Evolutionary conservation across 2,888 invertebrate species (phyloP).

Genomic region (Pherbina coryleti): DNA sequence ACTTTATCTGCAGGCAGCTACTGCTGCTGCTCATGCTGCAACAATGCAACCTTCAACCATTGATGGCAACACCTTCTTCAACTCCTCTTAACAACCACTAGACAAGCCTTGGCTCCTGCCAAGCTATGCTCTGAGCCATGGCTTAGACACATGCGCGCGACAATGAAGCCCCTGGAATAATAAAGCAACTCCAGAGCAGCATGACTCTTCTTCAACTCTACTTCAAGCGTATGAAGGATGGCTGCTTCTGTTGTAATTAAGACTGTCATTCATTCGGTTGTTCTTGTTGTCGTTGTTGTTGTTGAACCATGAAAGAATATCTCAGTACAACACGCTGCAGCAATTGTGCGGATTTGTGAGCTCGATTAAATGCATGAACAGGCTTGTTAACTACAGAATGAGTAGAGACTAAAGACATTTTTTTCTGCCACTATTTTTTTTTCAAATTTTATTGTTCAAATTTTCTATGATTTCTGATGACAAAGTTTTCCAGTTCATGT

Average conservation of each 20-base stretch:
- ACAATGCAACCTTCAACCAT: no score
- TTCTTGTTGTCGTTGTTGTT: constrained; percentile 2
- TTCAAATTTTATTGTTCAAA: neutral
- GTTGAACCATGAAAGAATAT: constrained; percentile 37
- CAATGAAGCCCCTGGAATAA: no score
- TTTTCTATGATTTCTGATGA: neutral
- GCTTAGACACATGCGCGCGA: no score
- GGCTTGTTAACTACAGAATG: constrained; percentile 18
- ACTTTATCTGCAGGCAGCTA: constrained; percentile 26
- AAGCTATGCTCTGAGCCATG: neutral
- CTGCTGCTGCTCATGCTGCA: neutral
- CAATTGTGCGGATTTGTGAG: constrained; percentile 47
- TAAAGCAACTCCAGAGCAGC: no score
- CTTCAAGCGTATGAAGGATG: neutral
- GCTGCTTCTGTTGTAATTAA: constrained; percentile 49
- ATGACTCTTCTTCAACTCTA: no score
- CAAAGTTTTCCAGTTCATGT: neutral
- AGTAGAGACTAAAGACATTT: neutral
- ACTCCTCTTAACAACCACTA: neutral
- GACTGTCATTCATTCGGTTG: constrained; percentile 49
- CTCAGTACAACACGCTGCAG: constrained; percentile 33
- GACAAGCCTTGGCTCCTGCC: neutral
- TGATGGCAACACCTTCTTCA: neutral
- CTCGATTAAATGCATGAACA: constrained; percentile 52
- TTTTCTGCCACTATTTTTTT: constrained; percentile 3